Evolutionary conservation across 2,797 vertebrate species (phyloP), one percentile per base, ranked within the genome.

Genomic region (Paramormyrops hopkinsi): DNA sequence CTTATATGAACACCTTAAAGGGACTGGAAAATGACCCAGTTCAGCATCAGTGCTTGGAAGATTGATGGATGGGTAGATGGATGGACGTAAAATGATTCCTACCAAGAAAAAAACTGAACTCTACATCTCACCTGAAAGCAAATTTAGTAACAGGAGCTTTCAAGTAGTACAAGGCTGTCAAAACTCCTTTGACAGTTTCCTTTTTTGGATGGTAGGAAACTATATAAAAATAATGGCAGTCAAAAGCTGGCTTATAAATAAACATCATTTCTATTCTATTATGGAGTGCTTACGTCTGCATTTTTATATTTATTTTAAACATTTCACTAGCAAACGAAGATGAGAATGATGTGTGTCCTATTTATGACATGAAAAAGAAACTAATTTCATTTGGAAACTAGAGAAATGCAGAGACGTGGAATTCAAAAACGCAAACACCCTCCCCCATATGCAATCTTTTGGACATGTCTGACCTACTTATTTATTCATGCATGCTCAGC

Each of bases 291-390:
- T 33, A 62, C 29, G 29, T 87, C 29, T 87, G 48, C 83, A 85
- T 51, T 85, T 53, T 51, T 25, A 6, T 85, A 22, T 85, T 53
- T 17, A 85, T 85, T 85, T 85, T 85, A 85, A 85, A 51, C 83
- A 85, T 33, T 56, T 56, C 25, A 6, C 85, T 54, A 87, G 54
- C 29, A 87, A 46, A 48, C 22, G 2, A 56, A 87, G 51, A 87
- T 37, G 25, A 29, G 48, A 87, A 54, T 54, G 51, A 33, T 44
- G 12, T n/a, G 51, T 37, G 86, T 41, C 29, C 14, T 59, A 53
- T 59, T 87, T 87, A 33, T 59, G 51, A 59, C 25, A 37, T 50
- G 12, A 87, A 82, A n/a, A 82, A 82, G 41, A n/a, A 46, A 82
- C 76, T 85, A 33, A n/a, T 56, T 59, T 41, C 29, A 41, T 22